Conservation (phyloP, 2,113 vertebrate species). For the Ochotona curzoniae region DNA sequence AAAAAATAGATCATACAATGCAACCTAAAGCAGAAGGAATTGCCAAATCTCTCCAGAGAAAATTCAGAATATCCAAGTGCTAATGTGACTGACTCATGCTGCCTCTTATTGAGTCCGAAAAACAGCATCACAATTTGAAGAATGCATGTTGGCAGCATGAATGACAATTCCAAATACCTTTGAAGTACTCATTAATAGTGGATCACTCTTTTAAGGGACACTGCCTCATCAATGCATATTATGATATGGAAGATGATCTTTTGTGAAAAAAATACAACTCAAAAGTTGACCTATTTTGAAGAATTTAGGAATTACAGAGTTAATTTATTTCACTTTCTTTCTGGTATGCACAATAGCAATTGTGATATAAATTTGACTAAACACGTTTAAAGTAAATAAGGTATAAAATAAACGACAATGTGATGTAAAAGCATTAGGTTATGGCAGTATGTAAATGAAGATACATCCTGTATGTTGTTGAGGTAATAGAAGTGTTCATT, state of each 20-base stretch:
- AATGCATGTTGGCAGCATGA: not conserved
- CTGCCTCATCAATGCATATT: not conserved
- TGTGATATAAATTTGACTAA: slow-evolving; percentile 6
- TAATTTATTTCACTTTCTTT: not conserved
- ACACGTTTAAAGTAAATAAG: not conserved
- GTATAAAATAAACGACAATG: not conserved
- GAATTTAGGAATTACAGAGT: not conserved
- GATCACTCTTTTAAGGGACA: not conserved
- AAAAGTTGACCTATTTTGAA: not conserved
- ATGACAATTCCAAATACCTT: not conserved
- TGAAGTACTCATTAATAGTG: not conserved
- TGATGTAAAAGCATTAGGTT: not conserved
- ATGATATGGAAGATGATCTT: not conserved
- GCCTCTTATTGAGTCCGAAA: slow-evolving; percentile 23
- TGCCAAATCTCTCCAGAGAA: not conserved
- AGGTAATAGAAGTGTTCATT: not conserved
- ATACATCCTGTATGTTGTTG: not conserved
- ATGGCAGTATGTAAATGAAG: not conserved
- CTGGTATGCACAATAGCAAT: not conserved
- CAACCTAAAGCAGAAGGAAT: not conserved
- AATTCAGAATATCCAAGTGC: not conserved
- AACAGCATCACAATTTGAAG: slow-evolving; percentile 10
- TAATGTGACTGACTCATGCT: not conserved
- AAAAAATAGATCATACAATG: not conserved
- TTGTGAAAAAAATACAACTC: not conserved